Conservation (phyloP, 1,140 invertebrate genomes). For the Achroia grisella region DNA sequence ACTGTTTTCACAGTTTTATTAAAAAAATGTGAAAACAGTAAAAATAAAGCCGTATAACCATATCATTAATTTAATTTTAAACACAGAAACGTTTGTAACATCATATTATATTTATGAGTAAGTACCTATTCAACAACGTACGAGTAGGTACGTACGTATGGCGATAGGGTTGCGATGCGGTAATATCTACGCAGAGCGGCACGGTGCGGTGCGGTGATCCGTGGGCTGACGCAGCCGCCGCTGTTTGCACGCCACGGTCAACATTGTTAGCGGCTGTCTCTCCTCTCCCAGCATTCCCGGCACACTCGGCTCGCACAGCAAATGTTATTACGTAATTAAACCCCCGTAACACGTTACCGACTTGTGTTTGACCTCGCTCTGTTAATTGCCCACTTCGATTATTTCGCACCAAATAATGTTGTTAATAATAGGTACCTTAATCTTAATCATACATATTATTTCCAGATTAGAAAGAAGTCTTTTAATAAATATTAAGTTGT, state of each 20-base stretch:
- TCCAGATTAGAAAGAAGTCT: too few species aligned
- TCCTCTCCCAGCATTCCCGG: slow-evolving; percentile 13
- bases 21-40: too few species aligned
- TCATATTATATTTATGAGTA: too few species aligned
- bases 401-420: slow-evolving; percentile 2
- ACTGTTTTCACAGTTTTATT: too few species aligned
- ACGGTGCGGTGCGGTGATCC: slow-evolving; percentile 26
- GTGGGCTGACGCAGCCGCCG: slow-evolving; percentile 46
- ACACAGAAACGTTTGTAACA: too few species aligned
- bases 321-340: slow-evolving; percentile 67
- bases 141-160: too few species aligned
- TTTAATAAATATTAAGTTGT: too few species aligned
- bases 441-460: too few species aligned
- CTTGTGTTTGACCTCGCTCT: slow-evolving; percentile 34
- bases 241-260: slow-evolving; percentile 59
- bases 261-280: slow-evolving; percentile 56
- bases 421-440: neutral
- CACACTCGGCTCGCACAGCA: slow-evolving; percentile 10
- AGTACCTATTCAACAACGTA: too few species aligned
- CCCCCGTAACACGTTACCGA: slow-evolving; percentile 32
- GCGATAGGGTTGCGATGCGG: slow-evolving; percentile 31
- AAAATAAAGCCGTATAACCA: too few species aligned
- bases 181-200: slow-evolving; percentile 14
- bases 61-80: too few species aligned
- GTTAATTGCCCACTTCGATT: slow-evolving; percentile 36